Evolutionary conservation across 1,140 invertebrate species (phyloP).

Genomic region (Pygmarrhopalites habei): DNA sequence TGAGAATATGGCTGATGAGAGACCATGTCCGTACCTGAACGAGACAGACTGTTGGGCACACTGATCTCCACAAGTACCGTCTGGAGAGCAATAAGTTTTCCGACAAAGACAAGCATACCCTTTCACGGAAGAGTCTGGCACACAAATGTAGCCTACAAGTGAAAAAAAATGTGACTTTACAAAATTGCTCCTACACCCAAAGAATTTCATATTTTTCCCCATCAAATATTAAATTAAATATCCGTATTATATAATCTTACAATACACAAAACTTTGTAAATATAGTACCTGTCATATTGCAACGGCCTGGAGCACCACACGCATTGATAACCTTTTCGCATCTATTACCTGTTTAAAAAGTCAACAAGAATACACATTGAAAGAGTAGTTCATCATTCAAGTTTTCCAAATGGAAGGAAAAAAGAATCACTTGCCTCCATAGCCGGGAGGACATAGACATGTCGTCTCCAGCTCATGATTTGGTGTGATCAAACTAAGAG

Average conservation of each 20-base stretch:
- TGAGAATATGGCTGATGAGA: neutral
- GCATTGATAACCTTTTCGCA: slow-evolving; percentile 61
- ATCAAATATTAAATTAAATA: too few species aligned
- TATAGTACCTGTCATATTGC: too few species aligned
- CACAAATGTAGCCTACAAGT: slow-evolving; percentile 66
- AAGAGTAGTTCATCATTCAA: too few species aligned
- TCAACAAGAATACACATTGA: too few species aligned
- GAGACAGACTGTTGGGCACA: slow-evolving; percentile 38
- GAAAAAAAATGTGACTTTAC: too few species aligned
- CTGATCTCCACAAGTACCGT: slow-evolving; percentile 50
- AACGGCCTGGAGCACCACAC: slow-evolving; percentile 69
- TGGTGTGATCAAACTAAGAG: slow-evolving; percentile 37
- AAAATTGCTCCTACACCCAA: too few species aligned
- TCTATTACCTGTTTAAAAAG: slow-evolving; percentile 44
- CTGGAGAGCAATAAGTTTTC: slow-evolving; percentile 69
- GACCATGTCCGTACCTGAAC: slow-evolving; percentile 30
- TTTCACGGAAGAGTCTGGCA: slow-evolving; percentile 59
- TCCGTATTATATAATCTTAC: too few species aligned
- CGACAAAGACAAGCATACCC: slow-evolving; percentile 69
- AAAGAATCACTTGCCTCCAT: slow-evolving; percentile 25
- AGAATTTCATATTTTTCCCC: too few species aligned
- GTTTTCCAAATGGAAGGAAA: slow-evolving; percentile 1
- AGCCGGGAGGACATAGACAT: slow-evolving; percentile 33
- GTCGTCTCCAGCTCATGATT: slow-evolving; percentile 37
- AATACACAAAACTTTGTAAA: too few species aligned